phyloP scores from a whole-genome alignment of 2,113 vertebrate species.

The Prinia subflava region DNA sequence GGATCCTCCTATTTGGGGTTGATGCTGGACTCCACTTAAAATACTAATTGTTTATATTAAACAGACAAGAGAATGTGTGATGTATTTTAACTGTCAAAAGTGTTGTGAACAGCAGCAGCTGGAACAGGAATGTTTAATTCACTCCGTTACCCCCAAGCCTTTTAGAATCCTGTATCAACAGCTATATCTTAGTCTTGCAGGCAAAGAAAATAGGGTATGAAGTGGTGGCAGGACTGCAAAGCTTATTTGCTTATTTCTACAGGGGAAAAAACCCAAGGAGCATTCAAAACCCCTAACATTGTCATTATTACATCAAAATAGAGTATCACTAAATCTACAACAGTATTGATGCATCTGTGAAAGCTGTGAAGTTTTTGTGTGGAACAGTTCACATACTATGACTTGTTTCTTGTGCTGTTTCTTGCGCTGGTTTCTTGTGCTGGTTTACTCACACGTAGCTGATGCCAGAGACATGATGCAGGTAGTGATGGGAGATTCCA shows the following conservation, averaged over 20 bases:
- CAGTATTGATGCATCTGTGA: background rate
- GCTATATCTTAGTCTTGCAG: slow-evolving; percentile 21
- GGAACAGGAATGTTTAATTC: slow-evolving; percentile 65
- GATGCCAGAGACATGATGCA: background rate
- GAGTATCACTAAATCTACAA: background rate
- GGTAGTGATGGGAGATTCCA: background rate
- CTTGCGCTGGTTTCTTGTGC: background rate
- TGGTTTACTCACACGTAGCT: background rate
- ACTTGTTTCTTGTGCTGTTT: background rate
- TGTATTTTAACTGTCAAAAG: slow-evolving; percentile 78
- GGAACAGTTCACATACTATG: background rate
- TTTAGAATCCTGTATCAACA: slow-evolving; percentile 50
- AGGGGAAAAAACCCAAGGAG: background rate
- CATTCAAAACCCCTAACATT: background rate
- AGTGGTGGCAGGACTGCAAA: background rate
- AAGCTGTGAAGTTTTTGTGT: background rate
- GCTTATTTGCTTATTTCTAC: background rate
- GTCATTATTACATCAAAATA: background rate
- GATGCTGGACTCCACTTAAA: slow-evolving; percentile 75
- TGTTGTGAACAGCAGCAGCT: slow-evolving; percentile 79
- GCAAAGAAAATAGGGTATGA: background rate
- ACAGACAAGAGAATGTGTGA: slow-evolving; percentile 78
- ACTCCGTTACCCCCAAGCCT: slow-evolving; percentile 5
- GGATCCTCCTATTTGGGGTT: slow-evolving; percentile 70
- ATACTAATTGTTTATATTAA: slow-evolving; percentile 78